A percentile compares a stretch with the other conserved stretches of the same genome.
phyloP scores from a whole-genome alignment of 2,888 invertebrate species.

The Embidobia sp. region DNA sequence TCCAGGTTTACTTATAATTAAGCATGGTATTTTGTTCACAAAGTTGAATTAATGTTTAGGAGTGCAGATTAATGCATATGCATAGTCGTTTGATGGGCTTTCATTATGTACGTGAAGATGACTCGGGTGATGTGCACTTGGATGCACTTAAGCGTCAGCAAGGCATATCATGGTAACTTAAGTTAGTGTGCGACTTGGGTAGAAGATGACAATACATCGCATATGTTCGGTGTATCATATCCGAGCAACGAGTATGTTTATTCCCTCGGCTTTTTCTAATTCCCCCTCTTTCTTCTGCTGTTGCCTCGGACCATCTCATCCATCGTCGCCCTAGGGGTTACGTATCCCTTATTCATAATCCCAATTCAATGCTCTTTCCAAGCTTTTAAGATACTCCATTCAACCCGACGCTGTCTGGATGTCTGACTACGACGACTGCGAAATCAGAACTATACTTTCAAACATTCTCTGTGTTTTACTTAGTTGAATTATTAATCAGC shows the following conservation, averaged over 20 bases:
- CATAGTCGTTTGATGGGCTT: constrained; percentile 56
- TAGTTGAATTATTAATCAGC: constrained; percentile 20
- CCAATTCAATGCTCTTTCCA: constrained; percentile 78
- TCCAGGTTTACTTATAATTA: constrained; percentile 16
- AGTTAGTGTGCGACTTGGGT: constrained; percentile 53
- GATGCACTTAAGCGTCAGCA: constrained; percentile 60
- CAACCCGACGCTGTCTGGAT: constrained; percentile 52
- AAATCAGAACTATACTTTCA: constrained; percentile 61
- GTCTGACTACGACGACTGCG: constrained; percentile 60
- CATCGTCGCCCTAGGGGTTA: constrained; percentile 74
- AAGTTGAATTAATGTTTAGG: constrained; percentile 50
- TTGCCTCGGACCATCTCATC: constrained; percentile 68
- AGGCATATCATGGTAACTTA: constrained; percentile 45
- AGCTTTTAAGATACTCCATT: constrained; percentile 75
- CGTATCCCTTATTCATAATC: constrained; percentile 77
- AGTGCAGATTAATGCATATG: constrained; percentile 59
- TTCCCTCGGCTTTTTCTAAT: constrained; percentile 68
- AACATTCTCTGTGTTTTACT: constrained; percentile 38
- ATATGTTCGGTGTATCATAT: constrained; percentile 76
- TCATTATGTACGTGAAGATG: constrained; percentile 56
- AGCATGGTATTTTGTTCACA: constrained; percentile 30
- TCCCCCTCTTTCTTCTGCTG: constrained; percentile 13
- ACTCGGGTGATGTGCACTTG: constrained; percentile 57
- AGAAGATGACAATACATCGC: constrained; percentile 74
- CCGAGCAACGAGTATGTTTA: constrained; percentile 75